Conservation (phyloP, 2,113 vertebrate species). For the Perca schrenkii region DNA sequence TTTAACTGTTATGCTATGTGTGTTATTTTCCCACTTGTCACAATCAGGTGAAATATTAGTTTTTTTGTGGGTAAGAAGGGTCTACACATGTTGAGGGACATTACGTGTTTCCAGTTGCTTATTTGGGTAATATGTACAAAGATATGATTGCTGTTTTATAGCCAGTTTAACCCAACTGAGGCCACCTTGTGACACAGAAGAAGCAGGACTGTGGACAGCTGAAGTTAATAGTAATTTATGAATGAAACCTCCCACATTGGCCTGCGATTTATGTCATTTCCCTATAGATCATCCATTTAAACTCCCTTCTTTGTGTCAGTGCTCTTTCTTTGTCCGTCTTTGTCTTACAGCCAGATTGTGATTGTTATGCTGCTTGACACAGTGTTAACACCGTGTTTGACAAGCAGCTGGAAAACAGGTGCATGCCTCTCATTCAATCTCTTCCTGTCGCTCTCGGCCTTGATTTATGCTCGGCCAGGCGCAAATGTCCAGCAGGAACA, state of each 20-base stretch:
- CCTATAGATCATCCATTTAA: conserved; percentile 32
- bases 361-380: conserved; percentile 68
- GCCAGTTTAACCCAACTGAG: background rate
- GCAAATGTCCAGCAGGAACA: conserved; percentile 42
- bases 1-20: background rate
- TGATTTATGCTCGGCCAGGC: conserved; percentile 64
- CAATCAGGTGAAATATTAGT: background rate
- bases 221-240: conserved; percentile 5
- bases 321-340: conserved; percentile 19
- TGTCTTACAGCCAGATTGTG: conserved; percentile 31
- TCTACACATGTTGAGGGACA: background rate
- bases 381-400: conserved; percentile 66
- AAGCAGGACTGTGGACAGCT: background rate
- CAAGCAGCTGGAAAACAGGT: conserved; percentile 77
- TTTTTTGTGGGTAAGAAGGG: background rate
- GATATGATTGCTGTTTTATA: background rate
- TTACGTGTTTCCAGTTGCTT: background rate
- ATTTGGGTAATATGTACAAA: background rate
- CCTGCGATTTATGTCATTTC: conserved; percentile 33
- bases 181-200: background rate
- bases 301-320: conserved; percentile 1
- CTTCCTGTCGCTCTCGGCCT: conserved; percentile 56
- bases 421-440: conserved; percentile 66
- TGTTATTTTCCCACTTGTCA: background rate
- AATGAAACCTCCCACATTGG: conserved; percentile 1